Percentiles rank a stretch among this genome's conserved stretches.
Evolutionary conservation across 2,113 vertebrate species (phyloP).

Genomic region (Glaucidium brasilianum): DNA sequence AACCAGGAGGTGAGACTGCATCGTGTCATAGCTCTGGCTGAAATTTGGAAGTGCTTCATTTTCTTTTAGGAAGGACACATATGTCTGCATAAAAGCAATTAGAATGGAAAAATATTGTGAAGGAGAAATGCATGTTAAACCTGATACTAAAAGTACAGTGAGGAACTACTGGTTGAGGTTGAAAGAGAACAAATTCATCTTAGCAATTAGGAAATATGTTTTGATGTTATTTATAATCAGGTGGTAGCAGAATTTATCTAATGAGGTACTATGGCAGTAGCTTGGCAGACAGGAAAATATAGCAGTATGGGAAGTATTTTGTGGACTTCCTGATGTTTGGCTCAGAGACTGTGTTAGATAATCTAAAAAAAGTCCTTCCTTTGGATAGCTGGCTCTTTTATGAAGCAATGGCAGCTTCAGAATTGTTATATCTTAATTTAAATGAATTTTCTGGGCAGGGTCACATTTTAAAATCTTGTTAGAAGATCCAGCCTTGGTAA

Average conservation of each 20-base stretch:
- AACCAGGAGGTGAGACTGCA: not conserved
- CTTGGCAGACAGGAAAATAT: not conserved
- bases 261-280: not conserved
- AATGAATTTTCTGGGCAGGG: not conserved
- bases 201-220: not conserved
- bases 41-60: not conserved
- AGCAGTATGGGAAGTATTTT: not conserved
- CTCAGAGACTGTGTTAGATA: not conserved
- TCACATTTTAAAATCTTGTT: not conserved
- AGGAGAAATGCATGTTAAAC: not conserved
- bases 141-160: not conserved
- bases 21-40: not conserved
- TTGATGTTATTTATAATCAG: not conserved
- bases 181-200: not conserved
- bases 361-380: not conserved
- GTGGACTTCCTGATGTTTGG: not conserved
- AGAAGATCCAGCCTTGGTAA: constrained; percentile 1
- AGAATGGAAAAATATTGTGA: not conserved
- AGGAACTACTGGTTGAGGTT: not conserved
- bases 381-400: not conserved
- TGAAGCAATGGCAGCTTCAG: not conserved
- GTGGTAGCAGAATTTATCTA: not conserved
- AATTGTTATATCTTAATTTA: constrained; percentile 46
- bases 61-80: not conserved
- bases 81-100: not conserved